Conservation (phyloP, 2,888 invertebrate genomes). For the Xanthorhoe spadicearia region DNA sequence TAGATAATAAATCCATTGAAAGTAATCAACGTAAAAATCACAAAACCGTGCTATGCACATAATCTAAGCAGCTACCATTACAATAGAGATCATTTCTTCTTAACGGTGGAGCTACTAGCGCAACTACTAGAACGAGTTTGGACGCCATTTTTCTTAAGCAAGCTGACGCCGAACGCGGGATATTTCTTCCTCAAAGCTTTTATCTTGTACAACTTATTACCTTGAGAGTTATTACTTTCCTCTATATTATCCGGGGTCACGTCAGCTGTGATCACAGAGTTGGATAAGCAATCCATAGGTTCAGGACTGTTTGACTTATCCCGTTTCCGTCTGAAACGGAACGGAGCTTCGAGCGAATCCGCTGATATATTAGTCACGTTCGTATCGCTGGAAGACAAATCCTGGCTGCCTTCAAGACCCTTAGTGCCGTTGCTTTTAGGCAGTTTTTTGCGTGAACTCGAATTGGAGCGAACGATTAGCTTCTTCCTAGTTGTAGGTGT, state of each 20-base stretch:
- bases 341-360: constrained; percentile 77
- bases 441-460: constrained; percentile 73
- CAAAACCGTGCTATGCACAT: constrained; percentile 62
- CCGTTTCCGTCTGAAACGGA: constrained; percentile 75
- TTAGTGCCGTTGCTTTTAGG: constrained; percentile 69
- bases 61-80: constrained; percentile 49
- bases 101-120: constrained; percentile 71
- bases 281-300: constrained; percentile 76
- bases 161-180: constrained; percentile 71
- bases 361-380: constrained; percentile 80
- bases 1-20: constrained; percentile 26
- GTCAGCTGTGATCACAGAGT: constrained; percentile 74
- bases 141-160: constrained; percentile 76
- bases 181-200: constrained; percentile 79
- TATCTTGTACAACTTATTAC: constrained; percentile 79
- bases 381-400: constrained; percentile 79
- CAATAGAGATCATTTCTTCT: constrained; percentile 80
- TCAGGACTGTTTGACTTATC: constrained; percentile 78
- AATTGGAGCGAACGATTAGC: constrained; percentile 74
- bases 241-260: constrained; percentile 77
- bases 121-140: constrained; percentile 79
- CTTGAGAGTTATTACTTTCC: constrained; percentile 78
- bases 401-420: constrained; percentile 68
- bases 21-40: constrained; percentile 53
- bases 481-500: constrained; percentile 68